Conservation (phyloP, 2,797 vertebrate genomes). For the Sebastes taczanowskii region DNA sequence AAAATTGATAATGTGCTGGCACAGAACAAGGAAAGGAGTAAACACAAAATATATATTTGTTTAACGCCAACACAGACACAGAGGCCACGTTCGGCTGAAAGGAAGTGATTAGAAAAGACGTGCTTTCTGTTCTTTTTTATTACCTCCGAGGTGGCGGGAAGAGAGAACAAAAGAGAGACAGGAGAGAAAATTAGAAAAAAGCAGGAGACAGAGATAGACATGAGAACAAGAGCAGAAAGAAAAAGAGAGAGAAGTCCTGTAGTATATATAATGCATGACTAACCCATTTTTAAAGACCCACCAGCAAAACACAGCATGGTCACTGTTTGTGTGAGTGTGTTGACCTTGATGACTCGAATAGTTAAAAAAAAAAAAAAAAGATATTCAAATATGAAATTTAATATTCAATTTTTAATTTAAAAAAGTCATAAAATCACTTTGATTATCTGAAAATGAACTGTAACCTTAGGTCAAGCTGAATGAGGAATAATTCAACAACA, state of each 20-base stretch:
- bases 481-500: no score
- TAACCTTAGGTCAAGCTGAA: no score
- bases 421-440: no score
- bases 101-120: slow-evolving; percentile 6
- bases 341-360: background rate
- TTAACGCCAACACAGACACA: background rate
- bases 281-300: slow-evolving; percentile 64
- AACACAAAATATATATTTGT: background rate
- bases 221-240: background rate
- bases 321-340: background rate
- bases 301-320: slow-evolving; percentile 27
- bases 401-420: no score
- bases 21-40: background rate
- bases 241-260: slow-evolving; percentile 28
- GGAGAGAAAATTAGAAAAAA: slow-evolving; percentile 7
- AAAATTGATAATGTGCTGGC: background rate
- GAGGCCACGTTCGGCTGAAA: background rate
- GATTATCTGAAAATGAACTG: no score
- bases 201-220: background rate
- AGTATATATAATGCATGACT: slow-evolving; percentile 75
- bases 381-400: background rate
- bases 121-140: background rate
- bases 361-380: no score
- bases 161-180: background rate
- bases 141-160: background rate